Evolutionary conservation across 92 coral and sea anemone species (phyloP).

Genomic region (Palythoa grandiflora): DNA sequence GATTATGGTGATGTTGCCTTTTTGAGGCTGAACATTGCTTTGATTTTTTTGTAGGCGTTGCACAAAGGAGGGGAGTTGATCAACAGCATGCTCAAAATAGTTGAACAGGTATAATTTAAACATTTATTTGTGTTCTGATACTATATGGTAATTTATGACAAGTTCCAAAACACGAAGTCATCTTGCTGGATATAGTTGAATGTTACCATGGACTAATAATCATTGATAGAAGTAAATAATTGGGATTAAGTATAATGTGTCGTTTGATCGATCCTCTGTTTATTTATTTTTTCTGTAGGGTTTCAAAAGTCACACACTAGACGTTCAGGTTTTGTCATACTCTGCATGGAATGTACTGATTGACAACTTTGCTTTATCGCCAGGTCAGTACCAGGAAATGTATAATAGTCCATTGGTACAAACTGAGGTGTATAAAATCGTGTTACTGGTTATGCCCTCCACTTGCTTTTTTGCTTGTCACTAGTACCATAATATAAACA

Average conservation of each 20-base stretch:
- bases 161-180: too few relatives aligned
- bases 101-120: conserved; percentile 83
- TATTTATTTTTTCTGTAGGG: conserved; percentile 66
- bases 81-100: conserved; percentile 91
- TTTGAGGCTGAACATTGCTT: neutral
- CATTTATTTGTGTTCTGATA: neutral
- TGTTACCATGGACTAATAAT: too few relatives aligned
- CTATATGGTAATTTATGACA: neutral
- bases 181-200: neutral
- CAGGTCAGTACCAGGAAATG: conserved; percentile 68
- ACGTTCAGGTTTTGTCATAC: conserved; percentile 89
- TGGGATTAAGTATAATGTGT: too few relatives aligned
- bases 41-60: conserved; percentile 59
- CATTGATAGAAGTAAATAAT: too few relatives aligned
- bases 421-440: too few relatives aligned
- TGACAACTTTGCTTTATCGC: conserved; percentile 89
- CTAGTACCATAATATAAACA: too few relatives aligned
- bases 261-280: too few relatives aligned
- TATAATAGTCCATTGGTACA: too few relatives aligned
- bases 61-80: conserved; percentile 89
- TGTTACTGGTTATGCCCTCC: too few relatives aligned
- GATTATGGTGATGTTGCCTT: too few relatives aligned
- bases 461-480: too few relatives aligned
- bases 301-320: conserved; percentile 70
- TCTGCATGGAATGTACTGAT: conserved; percentile 91